Evolutionary conservation across 2,113 vertebrate genomes (phyloP), one percentile per base, ranked within the genome.

Genomic region (Suricata suricatta): DNA sequence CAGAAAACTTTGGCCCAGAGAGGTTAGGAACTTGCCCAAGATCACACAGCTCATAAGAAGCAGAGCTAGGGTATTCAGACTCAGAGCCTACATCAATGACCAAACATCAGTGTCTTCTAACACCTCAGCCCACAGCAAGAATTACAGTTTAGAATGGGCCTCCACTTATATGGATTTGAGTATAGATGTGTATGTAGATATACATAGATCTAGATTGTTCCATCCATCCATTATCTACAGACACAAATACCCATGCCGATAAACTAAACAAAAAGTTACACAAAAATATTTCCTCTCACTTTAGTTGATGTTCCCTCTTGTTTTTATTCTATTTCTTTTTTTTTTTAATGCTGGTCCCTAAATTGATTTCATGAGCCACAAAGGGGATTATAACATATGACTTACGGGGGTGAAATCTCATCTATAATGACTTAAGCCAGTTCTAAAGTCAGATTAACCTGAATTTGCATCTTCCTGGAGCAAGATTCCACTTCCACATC

Each of bases 241-340:
- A 31, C 29, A 52, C 19, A 38, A 68, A 16, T 50, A 64, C 68
- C 33, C 66, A 64, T 6, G 6, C 3, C 27, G 12, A 41, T 21
- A n/a, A 66, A 44, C 66, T 29, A 50, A 41, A 52, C 25, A 54
- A 71, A 68, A 95, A 54, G 63, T 80, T 47, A 91, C 23, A 44
- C 2, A n/a, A 41, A 90, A 60, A 38, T 35, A 66, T 63, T 83
- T 41, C 41, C 27, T 68, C n/a, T 88, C 16, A 25, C 25, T 25
- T 1, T 29, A 23, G 54, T 16, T 41, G 8, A 76, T 17, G 21
- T 60, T 68, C 82, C 57, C 50, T 80, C 33, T 38, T 8, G 35
- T 87, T 88, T 94, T 74, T 74, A 33, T 44, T 63, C n/a, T 77
- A 82, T 57, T 17, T 64, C 41, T 60, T 77, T 69, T n/a, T 89